phyloP scores from a whole-genome alignment of 2,888 invertebrate species.

The Icerya purchasi region DNA sequence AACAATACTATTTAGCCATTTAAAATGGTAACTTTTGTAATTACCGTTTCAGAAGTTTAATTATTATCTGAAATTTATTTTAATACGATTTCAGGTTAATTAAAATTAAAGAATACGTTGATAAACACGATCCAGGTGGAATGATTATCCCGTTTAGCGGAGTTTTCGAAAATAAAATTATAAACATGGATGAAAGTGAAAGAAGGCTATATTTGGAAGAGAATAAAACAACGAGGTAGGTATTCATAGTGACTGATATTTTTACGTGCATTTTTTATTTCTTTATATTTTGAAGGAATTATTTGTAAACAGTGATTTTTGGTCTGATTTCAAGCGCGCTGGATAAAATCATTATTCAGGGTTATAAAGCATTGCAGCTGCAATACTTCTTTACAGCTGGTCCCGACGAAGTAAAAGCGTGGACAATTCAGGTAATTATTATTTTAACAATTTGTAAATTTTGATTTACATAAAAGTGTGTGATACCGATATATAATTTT shows the following conservation, averaged over 20 bases:
- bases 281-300: no score
- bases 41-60: no score
- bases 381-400: slow-evolving; percentile 98
- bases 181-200: slow-evolving; percentile 64
- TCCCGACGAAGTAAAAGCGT: slow-evolving; percentile 95
- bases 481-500: background rate
- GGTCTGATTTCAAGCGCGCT: slow-evolving; percentile 55
- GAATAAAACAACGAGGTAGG: slow-evolving; percentile 53
- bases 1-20: no score
- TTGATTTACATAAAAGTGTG: background rate
- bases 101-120: slow-evolving; percentile 97
- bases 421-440: slow-evolving; percentile 77
- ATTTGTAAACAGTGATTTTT: no score
- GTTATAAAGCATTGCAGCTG: slow-evolving; percentile 86
- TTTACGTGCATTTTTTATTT: no score
- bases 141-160: slow-evolving; percentile 92
- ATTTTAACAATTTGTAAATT: slow-evolving; percentile 1
- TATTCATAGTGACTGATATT: background rate
- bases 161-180: slow-evolving; percentile 60
- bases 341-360: slow-evolving; percentile 91
- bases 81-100: no score
- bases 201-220: slow-evolving; percentile 61
- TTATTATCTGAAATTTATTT: no score
- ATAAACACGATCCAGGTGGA: slow-evolving; percentile 85
- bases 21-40: no score